Conservation (phyloP, 1,140 invertebrate genomes). For the Ceratina calcarata region DNA sequence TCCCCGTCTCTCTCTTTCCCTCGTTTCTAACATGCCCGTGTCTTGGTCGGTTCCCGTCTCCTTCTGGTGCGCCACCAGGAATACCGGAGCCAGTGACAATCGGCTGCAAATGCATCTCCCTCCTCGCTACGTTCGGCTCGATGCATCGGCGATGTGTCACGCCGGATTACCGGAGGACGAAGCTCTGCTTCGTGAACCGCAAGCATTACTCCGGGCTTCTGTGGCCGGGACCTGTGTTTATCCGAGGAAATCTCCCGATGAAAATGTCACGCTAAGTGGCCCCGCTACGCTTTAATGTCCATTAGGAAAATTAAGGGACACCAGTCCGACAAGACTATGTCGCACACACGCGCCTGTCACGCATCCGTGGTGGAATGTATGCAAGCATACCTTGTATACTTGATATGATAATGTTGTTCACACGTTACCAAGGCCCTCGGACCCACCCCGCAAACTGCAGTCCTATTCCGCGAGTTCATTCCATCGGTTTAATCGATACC, state of each 20-base stretch:
- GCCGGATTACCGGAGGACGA: slow-evolving; percentile 50
- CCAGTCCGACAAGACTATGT: background rate
- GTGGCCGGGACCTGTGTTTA: slow-evolving; percentile 44
- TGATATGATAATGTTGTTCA: too few relatives aligned
- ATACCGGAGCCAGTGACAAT: slow-evolving; percentile 42
- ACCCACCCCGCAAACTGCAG: too few relatives aligned
- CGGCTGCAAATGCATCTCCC: slow-evolving; percentile 51
- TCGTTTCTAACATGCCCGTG: background rate
- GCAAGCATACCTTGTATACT: too few relatives aligned
- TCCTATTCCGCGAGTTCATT: too few relatives aligned
- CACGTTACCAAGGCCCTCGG: too few relatives aligned
- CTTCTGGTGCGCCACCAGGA: slow-evolving; percentile 38
- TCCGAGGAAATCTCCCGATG: slow-evolving; percentile 48
- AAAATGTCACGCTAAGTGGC: slow-evolving; percentile 54
- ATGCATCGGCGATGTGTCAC: slow-evolving; percentile 58
- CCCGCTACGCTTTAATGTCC: slow-evolving; percentile 26
- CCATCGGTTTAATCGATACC: too few relatives aligned
- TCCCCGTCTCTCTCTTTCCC: background rate
- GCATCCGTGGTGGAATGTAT: too few relatives aligned
- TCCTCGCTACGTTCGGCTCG: slow-evolving; percentile 24
- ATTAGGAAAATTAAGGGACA: slow-evolving; percentile 50
- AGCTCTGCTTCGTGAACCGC: slow-evolving; percentile 38
- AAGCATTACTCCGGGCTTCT: slow-evolving; percentile 35
- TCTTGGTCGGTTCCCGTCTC: slow-evolving; percentile 3
- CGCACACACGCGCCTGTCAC: background rate